Percentiles rank a stretch among this genome's conserved stretches.
Evolutionary conservation across 2,888 invertebrate species (phyloP).

Genomic region (Nebria salina): DNA sequence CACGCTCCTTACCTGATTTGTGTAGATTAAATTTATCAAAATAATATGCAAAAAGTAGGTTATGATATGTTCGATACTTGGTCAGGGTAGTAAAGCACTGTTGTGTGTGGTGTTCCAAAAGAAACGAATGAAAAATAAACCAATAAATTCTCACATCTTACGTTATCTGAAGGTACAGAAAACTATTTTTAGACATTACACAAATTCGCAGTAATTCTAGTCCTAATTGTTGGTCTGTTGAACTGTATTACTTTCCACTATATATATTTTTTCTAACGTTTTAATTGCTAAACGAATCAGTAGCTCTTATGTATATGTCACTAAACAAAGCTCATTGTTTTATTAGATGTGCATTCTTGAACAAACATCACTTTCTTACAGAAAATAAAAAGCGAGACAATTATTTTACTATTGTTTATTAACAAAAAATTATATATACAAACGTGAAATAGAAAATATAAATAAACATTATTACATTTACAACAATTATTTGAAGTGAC

Average conservation of each 20-base stretch:
- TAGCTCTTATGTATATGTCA: no score
- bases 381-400: no score
- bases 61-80: constrained; percentile 28
- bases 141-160: constrained; percentile 38
- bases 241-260: background rate
- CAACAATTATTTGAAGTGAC: no score
- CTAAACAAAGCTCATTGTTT: no score
- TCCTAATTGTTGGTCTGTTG: background rate
- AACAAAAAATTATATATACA: no score
- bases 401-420: no score
- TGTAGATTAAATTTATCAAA: constrained; percentile 30
- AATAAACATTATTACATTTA: no score
- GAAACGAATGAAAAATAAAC: constrained; percentile 28
- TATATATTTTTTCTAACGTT: background rate
- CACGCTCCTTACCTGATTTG: background rate
- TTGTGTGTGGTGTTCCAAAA: background rate
- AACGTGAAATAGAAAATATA: no score
- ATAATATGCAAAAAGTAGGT: constrained; percentile 36
- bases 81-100: background rate
- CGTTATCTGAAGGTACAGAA: constrained; percentile 21
- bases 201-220: background rate
- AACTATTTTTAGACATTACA: constrained; percentile 33
- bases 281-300: no score
- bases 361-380: no score
- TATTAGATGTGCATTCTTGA: no score